Conservation (phyloP, 1,140 invertebrate species). For the Idris sp. region DNA sequence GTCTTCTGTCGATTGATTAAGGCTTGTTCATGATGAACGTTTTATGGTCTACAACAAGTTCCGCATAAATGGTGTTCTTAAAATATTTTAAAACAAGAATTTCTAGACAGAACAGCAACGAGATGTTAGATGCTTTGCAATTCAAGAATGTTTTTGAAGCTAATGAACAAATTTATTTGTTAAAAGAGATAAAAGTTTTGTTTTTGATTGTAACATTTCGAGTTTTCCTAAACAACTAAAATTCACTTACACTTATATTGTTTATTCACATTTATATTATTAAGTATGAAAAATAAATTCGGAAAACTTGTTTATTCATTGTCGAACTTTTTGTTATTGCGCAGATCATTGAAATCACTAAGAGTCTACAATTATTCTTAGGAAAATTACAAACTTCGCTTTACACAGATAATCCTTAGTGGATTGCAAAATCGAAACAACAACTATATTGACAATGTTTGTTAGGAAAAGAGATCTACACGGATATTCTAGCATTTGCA, state of each 20-base stretch:
- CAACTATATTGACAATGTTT: slow-evolving; percentile 11
- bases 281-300: slow-evolving; percentile 37
- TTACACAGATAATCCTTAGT: too few species aligned
- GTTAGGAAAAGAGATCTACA: slow-evolving; percentile 11
- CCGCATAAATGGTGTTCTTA: slow-evolving; percentile 17
- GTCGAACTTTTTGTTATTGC: slow-evolving; percentile 44
- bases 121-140: too few species aligned
- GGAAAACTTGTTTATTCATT: slow-evolving; percentile 38
- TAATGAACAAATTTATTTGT: too few species aligned
- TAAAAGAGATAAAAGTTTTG: too few species aligned
- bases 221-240: slow-evolving; percentile 2
- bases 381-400: slow-evolving; percentile 24
- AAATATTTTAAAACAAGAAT: too few species aligned
- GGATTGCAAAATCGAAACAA: too few species aligned
- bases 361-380: neutral
- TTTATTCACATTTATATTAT: slow-evolving; percentile 8
- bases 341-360: slow-evolving; percentile 8
- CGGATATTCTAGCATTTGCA: slow-evolving; percentile 12
- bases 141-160: too few species aligned
- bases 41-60: slow-evolving; percentile 15
- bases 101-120: too few species aligned
- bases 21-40: slow-evolving; percentile 23
- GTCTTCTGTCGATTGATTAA: slow-evolving; percentile 29
- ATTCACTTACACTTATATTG: slow-evolving; percentile 6
- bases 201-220: neutral